Evolutionary conservation across 35 echinoderm and acorn worm genomes (phyloP), one percentile per base, ranked within the genome.

Genomic region (Heliocidaris erythrogramma): DNA sequence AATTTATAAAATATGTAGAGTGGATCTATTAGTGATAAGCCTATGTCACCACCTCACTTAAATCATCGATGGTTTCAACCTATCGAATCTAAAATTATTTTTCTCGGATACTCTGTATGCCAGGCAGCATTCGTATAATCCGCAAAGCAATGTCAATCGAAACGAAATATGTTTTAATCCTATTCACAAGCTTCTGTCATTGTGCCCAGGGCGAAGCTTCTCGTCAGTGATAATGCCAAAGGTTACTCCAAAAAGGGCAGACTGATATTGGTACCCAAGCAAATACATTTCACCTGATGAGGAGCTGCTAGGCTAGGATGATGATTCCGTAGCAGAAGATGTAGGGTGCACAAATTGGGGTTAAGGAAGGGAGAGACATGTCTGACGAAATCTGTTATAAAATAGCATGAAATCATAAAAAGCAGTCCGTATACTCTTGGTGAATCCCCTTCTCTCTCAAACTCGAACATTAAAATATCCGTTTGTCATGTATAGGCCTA

Each of bases 111-210:
- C 65, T 18, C 65, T 78, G 27, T 78, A 78, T 21, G 27, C 7
- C 27, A n/a, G 18, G 7, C 65, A 7, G 65, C 18, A 78, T 78
- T 78, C 18, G 65, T 78, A 78, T 78, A 27, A 78, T 78, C 47
- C 87, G 14, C 31, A 48, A 86, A 89, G 87, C 87, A 48, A 47
- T 89, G 87, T 89, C 87, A 89, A 89, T 89, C 87, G 87, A 89
- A 88, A 89, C 87, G 87, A 89, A 89, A 89, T 89, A 89, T 89
- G 87, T 89, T 89, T 89, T 89, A 89, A 89, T 89, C 87, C 47
- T 89, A 48, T 48, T 89, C 87, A 89, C 87, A 89, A 89, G 87
- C 31, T 48, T 24, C 87, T 89, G 87, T 42, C 31, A 89, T 32
- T 89, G 87, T 89, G 87, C 87, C 87, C 14, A 16, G 4, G 87